These are phyloP conservation scores for Simalia tracyae DNA, from an alignment of 2,797 vertebrate genomes.

Conservation along the genomic window DNA sequence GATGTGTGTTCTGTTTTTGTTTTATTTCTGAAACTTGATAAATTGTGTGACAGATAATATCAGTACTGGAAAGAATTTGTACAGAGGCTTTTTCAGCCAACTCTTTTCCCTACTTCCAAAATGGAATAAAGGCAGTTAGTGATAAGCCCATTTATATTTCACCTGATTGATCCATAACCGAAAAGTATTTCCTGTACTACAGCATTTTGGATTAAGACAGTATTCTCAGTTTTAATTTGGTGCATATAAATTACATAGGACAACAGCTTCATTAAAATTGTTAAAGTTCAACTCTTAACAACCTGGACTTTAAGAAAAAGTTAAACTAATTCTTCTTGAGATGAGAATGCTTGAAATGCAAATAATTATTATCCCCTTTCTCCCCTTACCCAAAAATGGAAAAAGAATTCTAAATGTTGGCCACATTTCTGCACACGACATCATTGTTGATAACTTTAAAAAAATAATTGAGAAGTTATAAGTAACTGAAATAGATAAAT, in stretches of 20 bases:
- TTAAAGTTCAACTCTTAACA: background rate
- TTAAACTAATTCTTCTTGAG: background rate
- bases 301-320: background rate
- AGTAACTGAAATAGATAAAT: background rate
- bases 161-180: background rate
- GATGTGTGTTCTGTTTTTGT: background rate
- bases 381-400: too few relatives aligned
- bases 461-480: background rate
- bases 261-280: background rate
- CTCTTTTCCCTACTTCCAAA: background rate
- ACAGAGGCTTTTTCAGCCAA: background rate
- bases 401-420: background rate
- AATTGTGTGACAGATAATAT: background rate
- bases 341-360: background rate
- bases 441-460: background rate
- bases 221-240: background rate
- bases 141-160: background rate
- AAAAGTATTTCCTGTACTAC: background rate
- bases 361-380: background rate
- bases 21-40: background rate
- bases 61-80: background rate
- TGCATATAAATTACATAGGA: background rate
- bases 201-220: background rate
- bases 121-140: background rate
- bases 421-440: background rate